Conservation (phyloP, 2,888 invertebrate genomes). For the Nemapogon koenigi region DNA sequence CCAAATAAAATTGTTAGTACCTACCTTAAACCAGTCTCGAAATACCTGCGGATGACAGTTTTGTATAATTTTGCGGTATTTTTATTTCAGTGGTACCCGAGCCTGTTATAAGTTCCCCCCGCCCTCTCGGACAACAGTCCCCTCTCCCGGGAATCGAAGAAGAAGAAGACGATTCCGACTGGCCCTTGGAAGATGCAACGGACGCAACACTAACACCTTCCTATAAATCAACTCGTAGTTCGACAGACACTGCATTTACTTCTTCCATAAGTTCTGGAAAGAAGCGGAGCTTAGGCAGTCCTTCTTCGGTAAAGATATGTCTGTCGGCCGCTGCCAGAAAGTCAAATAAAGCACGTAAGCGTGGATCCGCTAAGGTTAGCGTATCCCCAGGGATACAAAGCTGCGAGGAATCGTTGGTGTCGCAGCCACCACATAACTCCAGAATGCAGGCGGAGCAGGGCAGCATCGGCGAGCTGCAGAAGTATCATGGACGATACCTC, state of each 20-base stretch:
- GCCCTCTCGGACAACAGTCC: conserved; percentile 71
- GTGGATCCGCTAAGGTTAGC: conserved; percentile 45
- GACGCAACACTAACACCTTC: conserved; percentile 56
- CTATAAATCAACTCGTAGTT: conserved; percentile 58
- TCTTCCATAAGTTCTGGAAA: conserved; percentile 58
- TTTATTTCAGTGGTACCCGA: conserved; percentile 62
- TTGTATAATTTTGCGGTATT: too few species aligned
- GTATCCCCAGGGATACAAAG: conserved; percentile 29
- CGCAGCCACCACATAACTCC: conserved; percentile 43
- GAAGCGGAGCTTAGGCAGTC: conserved; percentile 56
- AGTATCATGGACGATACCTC: conserved; percentile 85
- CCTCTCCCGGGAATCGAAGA: conserved; percentile 84
- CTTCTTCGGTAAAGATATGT: conserved; percentile 67
- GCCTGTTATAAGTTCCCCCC: conserved; percentile 59
- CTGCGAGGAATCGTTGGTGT: conserved; percentile 38
- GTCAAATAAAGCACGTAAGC: conserved; percentile 57
- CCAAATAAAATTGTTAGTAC: background rate
- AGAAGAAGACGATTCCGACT: conserved; percentile 77
- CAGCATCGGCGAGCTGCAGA: conserved; percentile 88
- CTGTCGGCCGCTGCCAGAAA: conserved; percentile 62
- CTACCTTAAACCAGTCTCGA: background rate
- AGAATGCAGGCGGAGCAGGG: conserved; percentile 94
- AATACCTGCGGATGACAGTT: too few species aligned
- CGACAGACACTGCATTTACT: conserved; percentile 55
- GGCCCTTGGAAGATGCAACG: conserved; percentile 58